These are phyloP conservation scores for Plagodis pulveraria DNA, from an alignment of 2,888 invertebrate genomes.

Conservation along the genomic window DNA sequence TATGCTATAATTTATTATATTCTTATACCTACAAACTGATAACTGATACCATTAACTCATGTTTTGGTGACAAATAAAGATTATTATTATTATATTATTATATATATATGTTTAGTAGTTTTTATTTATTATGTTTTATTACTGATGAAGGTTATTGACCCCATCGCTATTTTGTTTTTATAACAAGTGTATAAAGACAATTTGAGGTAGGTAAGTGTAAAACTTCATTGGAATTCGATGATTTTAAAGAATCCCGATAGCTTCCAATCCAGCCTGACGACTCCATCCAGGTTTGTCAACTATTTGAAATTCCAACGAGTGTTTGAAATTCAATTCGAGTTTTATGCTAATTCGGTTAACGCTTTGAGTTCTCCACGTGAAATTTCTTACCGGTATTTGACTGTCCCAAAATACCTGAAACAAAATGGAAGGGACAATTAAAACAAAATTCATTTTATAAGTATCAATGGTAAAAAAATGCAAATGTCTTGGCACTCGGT, in stretches of 20 bases:
- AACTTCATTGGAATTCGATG: slow-evolving; percentile 13
- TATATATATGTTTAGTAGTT: too few species aligned
- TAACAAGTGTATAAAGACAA: too few species aligned
- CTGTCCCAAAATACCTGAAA: slow-evolving; percentile 80
- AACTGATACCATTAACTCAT: too few species aligned
- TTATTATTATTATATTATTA: too few species aligned
- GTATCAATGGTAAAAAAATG: neutral
- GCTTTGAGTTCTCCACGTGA: slow-evolving; percentile 44
- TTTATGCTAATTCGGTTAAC: slow-evolving; percentile 62
- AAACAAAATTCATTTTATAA: slow-evolving; percentile 12
- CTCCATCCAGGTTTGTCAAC: slow-evolving; percentile 46
- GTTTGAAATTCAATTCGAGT: slow-evolving; percentile 63
- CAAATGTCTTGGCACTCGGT: neutral
- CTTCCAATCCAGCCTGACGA: slow-evolving; percentile 43
- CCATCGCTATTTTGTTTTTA: too few species aligned
- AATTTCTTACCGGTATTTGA: slow-evolving; percentile 61
- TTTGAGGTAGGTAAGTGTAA: neutral
- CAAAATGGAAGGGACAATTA: slow-evolving; percentile 46
- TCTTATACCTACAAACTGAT: too few species aligned
- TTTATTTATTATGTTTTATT: too few species aligned
- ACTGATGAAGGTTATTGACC: too few species aligned
- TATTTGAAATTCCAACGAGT: slow-evolving; percentile 63
- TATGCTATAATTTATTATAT: too few species aligned
- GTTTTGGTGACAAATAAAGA: too few species aligned
- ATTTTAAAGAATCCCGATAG: slow-evolving; percentile 38